phyloP scores from a whole-genome alignment of 2,113 vertebrate genomes.

The Bufo bufo region DNA sequence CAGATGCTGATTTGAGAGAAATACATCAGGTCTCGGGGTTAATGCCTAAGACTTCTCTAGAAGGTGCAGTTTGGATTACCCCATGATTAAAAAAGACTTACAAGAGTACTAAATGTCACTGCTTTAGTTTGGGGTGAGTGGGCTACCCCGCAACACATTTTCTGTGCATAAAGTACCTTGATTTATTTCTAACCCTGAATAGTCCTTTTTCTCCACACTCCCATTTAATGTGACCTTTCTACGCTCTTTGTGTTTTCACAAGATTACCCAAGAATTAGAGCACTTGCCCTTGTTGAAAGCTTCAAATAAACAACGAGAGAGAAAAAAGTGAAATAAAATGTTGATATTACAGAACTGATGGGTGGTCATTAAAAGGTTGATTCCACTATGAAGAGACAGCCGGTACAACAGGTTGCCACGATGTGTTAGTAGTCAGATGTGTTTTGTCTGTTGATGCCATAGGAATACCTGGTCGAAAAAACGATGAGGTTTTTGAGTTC shows the following conservation, averaged over 20 bases:
- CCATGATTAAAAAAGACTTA: constrained; percentile 67
- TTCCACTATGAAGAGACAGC: constrained; percentile 32
- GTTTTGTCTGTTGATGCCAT: not conserved
- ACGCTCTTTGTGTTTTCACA: not conserved
- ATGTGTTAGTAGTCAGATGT: constrained; percentile 1
- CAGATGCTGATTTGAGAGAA: constrained; percentile 68
- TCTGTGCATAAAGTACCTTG: constrained; percentile 56
- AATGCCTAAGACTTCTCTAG: constrained; percentile 71
- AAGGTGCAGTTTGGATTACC: constrained; percentile 70
- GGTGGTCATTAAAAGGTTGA: constrained; percentile 50
- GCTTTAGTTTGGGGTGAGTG: constrained; percentile 60
- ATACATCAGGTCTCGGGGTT: constrained; percentile 71
- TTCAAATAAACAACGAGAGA: constrained; percentile 36
- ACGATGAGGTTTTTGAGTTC: not conserved
- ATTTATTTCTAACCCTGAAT: constrained; percentile 63
- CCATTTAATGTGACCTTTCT: constrained; percentile 12
- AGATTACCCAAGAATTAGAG: constrained; percentile 35
- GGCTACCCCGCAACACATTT: not conserved
- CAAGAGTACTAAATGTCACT: constrained; percentile 60
- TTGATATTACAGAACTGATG: constrained; percentile 54
- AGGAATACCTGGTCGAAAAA: not conserved
- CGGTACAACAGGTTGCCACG: not conserved
- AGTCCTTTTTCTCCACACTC: constrained; percentile 47
- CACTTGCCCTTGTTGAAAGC: constrained; percentile 50
- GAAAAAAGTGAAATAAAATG: constrained; percentile 41